Evolutionary conservation across 2,888 invertebrate species (phyloP).

Genomic region (Diarsia mendica): DNA sequence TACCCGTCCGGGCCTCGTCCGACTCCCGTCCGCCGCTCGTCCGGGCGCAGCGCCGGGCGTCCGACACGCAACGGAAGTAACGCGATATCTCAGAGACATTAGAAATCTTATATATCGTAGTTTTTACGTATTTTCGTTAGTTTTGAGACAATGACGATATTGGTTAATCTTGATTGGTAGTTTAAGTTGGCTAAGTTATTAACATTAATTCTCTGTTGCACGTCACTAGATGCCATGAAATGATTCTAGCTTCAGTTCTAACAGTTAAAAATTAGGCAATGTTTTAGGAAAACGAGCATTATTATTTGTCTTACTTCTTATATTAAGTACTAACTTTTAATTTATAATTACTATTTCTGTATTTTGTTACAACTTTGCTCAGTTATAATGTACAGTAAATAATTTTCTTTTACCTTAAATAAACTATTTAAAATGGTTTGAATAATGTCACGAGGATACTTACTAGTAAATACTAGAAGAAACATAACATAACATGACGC

Average conservation of each 20-base stretch:
- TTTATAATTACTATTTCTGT: no score
- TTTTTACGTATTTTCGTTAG: constrained; percentile 3
- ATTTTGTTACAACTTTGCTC: no score
- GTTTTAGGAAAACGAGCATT: background rate
- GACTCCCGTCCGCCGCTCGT: constrained; percentile 80
- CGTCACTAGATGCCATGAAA: background rate
- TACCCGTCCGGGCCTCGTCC: constrained; percentile 82
- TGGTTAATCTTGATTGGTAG: background rate
- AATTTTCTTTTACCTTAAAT: no score
- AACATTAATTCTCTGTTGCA: background rate
- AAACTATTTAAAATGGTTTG: background rate
- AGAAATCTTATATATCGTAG: constrained; percentile 49
- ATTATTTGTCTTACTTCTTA: background rate
- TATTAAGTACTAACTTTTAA: no score
- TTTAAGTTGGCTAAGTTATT: background rate
- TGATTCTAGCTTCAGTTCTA: background rate
- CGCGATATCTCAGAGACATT: constrained; percentile 69
- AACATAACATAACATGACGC: no score
- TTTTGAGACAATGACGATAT: background rate
- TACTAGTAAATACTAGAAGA: no score
- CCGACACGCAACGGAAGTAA: constrained; percentile 85
- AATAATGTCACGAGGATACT: background rate
- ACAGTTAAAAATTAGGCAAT: background rate
- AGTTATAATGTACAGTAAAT: no score
- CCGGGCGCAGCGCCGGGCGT: constrained; percentile 69